Evolutionary conservation across 2,888 invertebrate genomes (phyloP).

Genomic region (Diarsia brunnea): DNA sequence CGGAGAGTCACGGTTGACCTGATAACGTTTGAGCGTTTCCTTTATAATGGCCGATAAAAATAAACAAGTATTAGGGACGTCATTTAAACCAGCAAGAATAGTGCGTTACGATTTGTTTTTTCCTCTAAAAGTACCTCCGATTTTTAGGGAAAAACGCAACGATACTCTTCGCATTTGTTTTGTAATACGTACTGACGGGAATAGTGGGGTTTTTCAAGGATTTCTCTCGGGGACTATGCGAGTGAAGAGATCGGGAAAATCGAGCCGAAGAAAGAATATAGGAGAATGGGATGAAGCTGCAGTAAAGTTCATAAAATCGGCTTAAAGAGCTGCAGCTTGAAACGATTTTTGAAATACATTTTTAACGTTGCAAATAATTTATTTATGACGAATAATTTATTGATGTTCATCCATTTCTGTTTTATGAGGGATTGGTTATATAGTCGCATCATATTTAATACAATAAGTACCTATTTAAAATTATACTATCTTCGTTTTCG

Average conservation of each 20-base stretch:
- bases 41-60: slow-evolving; percentile 60
- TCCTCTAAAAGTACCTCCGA: slow-evolving; percentile 45
- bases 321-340: slow-evolving; percentile 5
- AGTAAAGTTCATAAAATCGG: slow-evolving; percentile 29
- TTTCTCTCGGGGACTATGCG: slow-evolving; percentile 53
- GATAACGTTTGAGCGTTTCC: slow-evolving; percentile 57
- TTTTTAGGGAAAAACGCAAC: slow-evolving; percentile 27
- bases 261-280: slow-evolving; percentile 25
- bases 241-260: slow-evolving; percentile 35
- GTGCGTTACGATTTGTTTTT: slow-evolving; percentile 61
- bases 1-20: slow-evolving; percentile 59
- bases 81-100: slow-evolving; percentile 48
- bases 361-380: background rate
- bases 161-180: slow-evolving; percentile 29
- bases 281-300: slow-evolving; percentile 31
- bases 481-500: background rate
- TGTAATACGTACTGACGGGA: slow-evolving; percentile 23
- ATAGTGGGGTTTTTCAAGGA: slow-evolving; percentile 39
- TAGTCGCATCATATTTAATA: background rate
- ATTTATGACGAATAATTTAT: too few relatives aligned
- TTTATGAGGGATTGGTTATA: background rate
- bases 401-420: too few relatives aligned
- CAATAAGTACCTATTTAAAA: background rate
- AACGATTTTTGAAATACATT: background rate
- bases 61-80: slow-evolving; percentile 57